Conservation (phyloP, 2,113 vertebrate species). For the Nestor notabilis region DNA sequence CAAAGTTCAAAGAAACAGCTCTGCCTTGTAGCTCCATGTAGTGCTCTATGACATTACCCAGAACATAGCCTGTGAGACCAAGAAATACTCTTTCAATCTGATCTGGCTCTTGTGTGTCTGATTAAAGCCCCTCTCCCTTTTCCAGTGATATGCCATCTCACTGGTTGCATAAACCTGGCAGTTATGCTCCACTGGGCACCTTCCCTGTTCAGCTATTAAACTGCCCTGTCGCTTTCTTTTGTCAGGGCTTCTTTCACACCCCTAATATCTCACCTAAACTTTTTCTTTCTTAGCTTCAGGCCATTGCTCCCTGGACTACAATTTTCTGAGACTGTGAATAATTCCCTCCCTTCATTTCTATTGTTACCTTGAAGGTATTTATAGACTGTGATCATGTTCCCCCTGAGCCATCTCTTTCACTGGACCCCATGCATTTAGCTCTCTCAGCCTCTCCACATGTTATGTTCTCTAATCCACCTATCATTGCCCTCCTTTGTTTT, state of each 20-base stretch:
- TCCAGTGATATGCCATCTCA: background rate
- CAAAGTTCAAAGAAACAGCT: background rate
- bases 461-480: background rate
- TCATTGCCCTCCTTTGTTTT: slow-evolving; percentile 18
- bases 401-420: background rate
- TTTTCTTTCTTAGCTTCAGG: slow-evolving; percentile 32
- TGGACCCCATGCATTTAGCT: background rate
- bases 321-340: slow-evolving; percentile 47
- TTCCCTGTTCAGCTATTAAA: background rate
- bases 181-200: background rate
- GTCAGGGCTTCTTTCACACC: background rate
- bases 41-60: background rate
- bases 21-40: background rate
- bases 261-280: slow-evolving; percentile 4
- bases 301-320: slow-evolving; percentile 36
- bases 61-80: background rate
- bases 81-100: background rate
- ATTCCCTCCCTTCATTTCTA: slow-evolving; percentile 29
- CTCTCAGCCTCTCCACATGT: background rate
- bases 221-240: background rate
- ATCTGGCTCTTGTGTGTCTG: background rate
- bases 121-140: background rate
- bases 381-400: slow-evolving; percentile 38
- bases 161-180: background rate
- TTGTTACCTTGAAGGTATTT: slow-evolving; percentile 59